Base-by-base conservation (phyloP, 2,888 invertebrate species). In the Geophilus truncorum region DNA sequence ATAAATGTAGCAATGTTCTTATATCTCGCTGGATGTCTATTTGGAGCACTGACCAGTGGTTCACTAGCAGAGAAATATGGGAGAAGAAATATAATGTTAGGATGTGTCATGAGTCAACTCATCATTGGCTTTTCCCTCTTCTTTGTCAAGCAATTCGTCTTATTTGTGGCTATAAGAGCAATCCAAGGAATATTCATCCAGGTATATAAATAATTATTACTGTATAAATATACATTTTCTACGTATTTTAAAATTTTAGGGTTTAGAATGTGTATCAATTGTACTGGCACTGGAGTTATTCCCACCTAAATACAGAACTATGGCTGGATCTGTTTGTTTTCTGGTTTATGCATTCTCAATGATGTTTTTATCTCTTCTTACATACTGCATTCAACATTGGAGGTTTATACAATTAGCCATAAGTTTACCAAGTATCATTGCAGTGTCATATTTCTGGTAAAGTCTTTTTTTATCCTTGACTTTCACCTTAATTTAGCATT, bases 331-430 rank as follows among this genome's bases (percentile, higher is more conserved):
- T 57, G 85, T 87, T 51, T 87, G 88, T 84, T 88, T 89, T 83
- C 85, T 88, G 51, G 87, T 87, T 82, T 89, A 89, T 88, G 88
- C 89, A 0, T 81, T 88, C 5, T 88, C 88, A 21, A 86, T 89
- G 36, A 85, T 87, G 57, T 83, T 88, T 32, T 84, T 90, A 15
- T 88, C 89, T 3, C 85, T 85, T 0, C 84, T 88, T 32, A 88
- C 88, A 34, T 90, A 88, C 82, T 84, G 87, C 15, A 85, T 90
- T 57, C 87, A 88, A 10, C 87, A 89, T 84, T 90, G 90, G 90
- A 86, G 89, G 57, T 86, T 88, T 80, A 86, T 90, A 10, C 89
- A 90, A 83, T 85, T 90, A 77, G 88, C 88, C 0, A 85, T 90
- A 76, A 87, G 88, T 18, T 85, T 89, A 36, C 90, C 90, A 0